Base-by-base conservation (phyloP, 2,797 vertebrate species). In the Oreochromis grahami region DNA sequence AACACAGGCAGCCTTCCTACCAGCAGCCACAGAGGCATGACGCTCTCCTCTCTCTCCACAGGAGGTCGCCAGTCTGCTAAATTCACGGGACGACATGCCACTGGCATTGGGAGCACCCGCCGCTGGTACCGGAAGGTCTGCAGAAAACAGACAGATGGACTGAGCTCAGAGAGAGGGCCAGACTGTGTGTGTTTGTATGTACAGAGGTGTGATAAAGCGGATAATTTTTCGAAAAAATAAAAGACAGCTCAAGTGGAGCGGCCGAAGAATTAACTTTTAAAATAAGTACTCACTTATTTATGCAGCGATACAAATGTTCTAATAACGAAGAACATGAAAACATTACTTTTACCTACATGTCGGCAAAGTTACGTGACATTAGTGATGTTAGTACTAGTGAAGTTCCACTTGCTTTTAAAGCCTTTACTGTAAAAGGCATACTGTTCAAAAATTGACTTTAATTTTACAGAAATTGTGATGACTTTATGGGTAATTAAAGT, bases 11-110 rank as follows among this genome's bases (percentile, higher is more conserved):
- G 24, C n/a, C 15, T 8, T 50, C 51, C 10, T 93, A 99, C 98
- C 97, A 94, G 95, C 3, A 99, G 89, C 98, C 98, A 99, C 79
- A 96, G 95, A 0, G 98, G 98, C 87, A 98, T 89, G 29, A 93
- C 24, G 1, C 92, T 94, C 13, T 97, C 96, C n/a, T 98, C 97
- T 65, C 96, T 96, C 86, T 98, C 97, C 77, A 98, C 87, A 0
- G 98, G 97, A 0, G 98, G 96, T 17, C 96, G 96, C 91, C 84
- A 95, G 52, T 97, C 96, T 3, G 91, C 88, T 0, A 94, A 96
- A 26, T 93, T 90, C 8, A 98, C 90, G 0, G 91, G 95, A 41
- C 95, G 92, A 51, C 97, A 98, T 50, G 96, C 96, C 56, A 95
- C 93, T 1, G 94, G 84, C 93, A 98, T 96, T 2, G 94, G 15